phyloP scores from a whole-genome alignment of 2,888 invertebrate species.

The Coleophora deauratella region DNA sequence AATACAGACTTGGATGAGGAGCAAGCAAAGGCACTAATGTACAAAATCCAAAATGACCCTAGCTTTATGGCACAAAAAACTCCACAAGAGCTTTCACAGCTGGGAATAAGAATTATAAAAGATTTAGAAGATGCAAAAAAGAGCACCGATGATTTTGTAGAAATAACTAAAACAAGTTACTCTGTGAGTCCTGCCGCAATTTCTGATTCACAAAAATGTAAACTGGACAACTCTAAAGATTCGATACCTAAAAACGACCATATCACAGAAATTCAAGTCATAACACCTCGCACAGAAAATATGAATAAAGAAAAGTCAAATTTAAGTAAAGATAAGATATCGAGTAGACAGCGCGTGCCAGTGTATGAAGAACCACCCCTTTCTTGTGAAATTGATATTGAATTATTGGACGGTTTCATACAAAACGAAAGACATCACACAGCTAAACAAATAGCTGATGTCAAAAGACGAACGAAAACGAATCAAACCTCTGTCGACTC shows the following conservation, averaged over 20 bases:
- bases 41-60: constrained; percentile 61
- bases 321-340: constrained; percentile 44
- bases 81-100: constrained; percentile 54
- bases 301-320: constrained; percentile 34
- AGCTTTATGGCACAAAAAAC: constrained; percentile 62
- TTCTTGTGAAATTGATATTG: constrained; percentile 59
- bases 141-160: constrained; percentile 37
- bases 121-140: constrained; percentile 57
- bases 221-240: constrained; percentile 27
- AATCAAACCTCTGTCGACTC: constrained; percentile 45
- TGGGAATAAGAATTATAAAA: constrained; percentile 57
- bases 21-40: constrained; percentile 61
- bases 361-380: constrained; percentile 46
- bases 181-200: constrained; percentile 58
- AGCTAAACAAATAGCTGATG: constrained; percentile 52
- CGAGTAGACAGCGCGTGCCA: constrained; percentile 55
- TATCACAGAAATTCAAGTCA: constrained; percentile 83
- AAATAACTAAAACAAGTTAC: constrained; percentile 60
- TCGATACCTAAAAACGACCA: constrained; percentile 64
- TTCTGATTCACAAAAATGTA: constrained; percentile 49
- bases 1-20: constrained; percentile 67
- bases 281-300: constrained; percentile 66
- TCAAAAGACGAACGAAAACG: constrained; percentile 52
- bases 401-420: constrained; percentile 64
- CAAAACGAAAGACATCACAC: constrained; percentile 60